Evolutionary conservation across 1,140 invertebrate genomes (phyloP).

Genomic region (honey bee (Apis mellifera)): Amel_HAv3.1 CM009938.2:4667501-4668000

Average conservation of each 20-base stretch:
- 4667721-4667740: too few species aligned
- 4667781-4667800: too few species aligned
- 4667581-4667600: background rate
- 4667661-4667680: too few species aligned
- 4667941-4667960: background rate
- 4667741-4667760: too few species aligned
- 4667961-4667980: background rate
- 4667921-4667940: background rate
- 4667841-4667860: background rate
- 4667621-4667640: too few species aligned
- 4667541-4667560: background rate
- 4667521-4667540: background rate
- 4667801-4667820: too few species aligned
- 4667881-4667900: background rate
- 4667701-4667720: too few species aligned
- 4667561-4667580: background rate
- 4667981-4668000: background rate
- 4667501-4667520: constrained; percentile 31
- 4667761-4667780: too few species aligned
- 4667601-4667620: too few species aligned
- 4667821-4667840: too few species aligned
- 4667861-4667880: background rate
- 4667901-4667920: background rate
- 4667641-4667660: too few species aligned
- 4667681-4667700: too few species aligned